Base-by-base conservation (phyloP, 2,888 invertebrate genomes). In the Archaeoteleia sp. region DNA sequence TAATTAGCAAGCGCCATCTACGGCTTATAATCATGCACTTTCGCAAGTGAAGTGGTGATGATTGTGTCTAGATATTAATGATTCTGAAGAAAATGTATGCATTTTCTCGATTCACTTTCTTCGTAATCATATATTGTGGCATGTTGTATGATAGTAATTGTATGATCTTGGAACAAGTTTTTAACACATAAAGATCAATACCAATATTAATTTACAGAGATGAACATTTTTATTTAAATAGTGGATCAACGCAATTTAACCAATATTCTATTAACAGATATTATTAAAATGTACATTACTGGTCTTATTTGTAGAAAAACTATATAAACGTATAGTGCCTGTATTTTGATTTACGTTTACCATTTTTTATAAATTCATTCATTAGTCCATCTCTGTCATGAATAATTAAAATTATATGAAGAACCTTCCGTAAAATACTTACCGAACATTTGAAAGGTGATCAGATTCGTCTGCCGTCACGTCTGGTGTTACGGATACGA, bases 391-490 rank as follows among this genome's bases (percentile, higher is more conserved):
- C 20, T 20, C 20, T 20, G 20, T 20, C 20, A 20, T 4, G 3
- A 5, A 20, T 20, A 20, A 20, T 4, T 20, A 20, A 20, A 2
- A 20, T 2, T 20, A 20, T 4, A 20, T 20, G 5, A 4, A 2
- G 20, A 20, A 20, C 5, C 20, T 20, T 20, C 3, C 20, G 2
- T 4, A 20, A 5, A 20, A 20, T 5, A 2, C 20, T 87, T 85
- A 94, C 95, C 93, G 93, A 78, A 92, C 91, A 86, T 95, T 95
- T 78, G 95, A 89, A 81, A 95, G 87, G 87, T 93, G 91, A 85
- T 95, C 94, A 8, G 95, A 95, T 86, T 95, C 95, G 80, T 94
- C 94, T 49, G 94, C 92, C 72, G 95, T 95, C 95, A 93, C 82
- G 85, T 89, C 86, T 83, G 89, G 73, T 84, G 88, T 81, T 29